Evolutionary conservation across 1,140 invertebrate species (phyloP).

Genomic region (Temnothorax curvispinosus): DNA sequence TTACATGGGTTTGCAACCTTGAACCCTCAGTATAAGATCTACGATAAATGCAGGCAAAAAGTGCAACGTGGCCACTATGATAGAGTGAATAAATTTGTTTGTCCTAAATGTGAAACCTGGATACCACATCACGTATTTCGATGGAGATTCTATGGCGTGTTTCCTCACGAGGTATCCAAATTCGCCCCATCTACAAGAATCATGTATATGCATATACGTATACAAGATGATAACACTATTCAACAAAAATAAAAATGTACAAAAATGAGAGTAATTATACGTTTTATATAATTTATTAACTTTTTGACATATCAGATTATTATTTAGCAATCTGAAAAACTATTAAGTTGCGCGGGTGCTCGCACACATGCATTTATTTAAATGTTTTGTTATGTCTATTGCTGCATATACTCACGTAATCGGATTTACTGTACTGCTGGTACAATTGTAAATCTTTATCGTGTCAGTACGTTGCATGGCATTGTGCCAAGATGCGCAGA

Average conservation of each 20-base stretch:
- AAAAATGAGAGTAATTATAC: neutral
- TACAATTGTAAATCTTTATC: slow-evolving; percentile 96
- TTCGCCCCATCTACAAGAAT: slow-evolving; percentile 90
- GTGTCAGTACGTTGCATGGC: slow-evolving; percentile 86
- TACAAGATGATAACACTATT: neutral
- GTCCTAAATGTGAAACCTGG: slow-evolving; percentile 93
- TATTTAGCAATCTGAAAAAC: too few species aligned
- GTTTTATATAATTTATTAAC: too few species aligned
- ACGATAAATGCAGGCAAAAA: slow-evolving; percentile 92
- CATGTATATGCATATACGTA: neutral
- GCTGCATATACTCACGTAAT: slow-evolving; percentile 84
- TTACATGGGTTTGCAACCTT: slow-evolving; percentile 93
- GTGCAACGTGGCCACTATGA: slow-evolving; percentile 91
- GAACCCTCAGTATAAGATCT: slow-evolving; percentile 89
- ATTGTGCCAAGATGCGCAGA: slow-evolving; percentile 93
- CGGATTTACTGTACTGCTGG: slow-evolving; percentile 93
- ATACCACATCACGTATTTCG: slow-evolving; percentile 95
- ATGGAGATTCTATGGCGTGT: slow-evolving; percentile 90
- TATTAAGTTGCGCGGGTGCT: too few species aligned
- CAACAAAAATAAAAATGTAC: neutral
- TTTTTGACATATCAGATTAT: too few species aligned
- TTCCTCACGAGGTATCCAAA: slow-evolving; percentile 90
- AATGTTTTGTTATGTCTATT: neutral
- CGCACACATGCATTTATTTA: neutral
- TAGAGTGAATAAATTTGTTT: slow-evolving; percentile 89